Percentiles rank a stretch among this genome's conserved stretches.
Evolutionary conservation across 2,888 invertebrate species (phyloP).

Genomic region (Drosophila falleni): DNA sequence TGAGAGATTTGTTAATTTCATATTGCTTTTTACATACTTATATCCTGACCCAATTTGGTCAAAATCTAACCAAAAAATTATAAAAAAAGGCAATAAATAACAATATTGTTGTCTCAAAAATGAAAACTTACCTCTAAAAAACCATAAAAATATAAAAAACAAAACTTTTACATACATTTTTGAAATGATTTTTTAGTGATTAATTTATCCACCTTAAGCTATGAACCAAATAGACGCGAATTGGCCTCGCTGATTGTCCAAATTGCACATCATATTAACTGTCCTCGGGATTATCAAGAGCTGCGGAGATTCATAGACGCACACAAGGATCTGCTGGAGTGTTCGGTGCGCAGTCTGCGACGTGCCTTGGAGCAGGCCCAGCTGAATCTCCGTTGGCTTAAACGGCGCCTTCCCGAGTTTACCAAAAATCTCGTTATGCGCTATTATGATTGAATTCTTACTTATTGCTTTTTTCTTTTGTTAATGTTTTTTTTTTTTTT

Average conservation of each 20-base stretch:
- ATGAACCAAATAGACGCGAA: constrained; percentile 85
- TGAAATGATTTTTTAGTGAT: too few species aligned
- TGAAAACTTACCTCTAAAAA: too few species aligned
- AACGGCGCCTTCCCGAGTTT: constrained; percentile 85
- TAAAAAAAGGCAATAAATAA: too few species aligned
- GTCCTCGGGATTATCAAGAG: constrained; percentile 83
- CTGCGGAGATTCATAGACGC: constrained; percentile 86
- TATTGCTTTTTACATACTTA: too few species aligned
- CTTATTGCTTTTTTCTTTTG: not conserved
- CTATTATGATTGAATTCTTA: constrained; percentile 23
- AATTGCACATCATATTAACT: constrained; percentile 86
- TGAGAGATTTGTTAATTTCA: too few species aligned
- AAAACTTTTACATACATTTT: too few species aligned
- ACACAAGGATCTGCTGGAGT: constrained; percentile 88
- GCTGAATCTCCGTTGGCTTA: constrained; percentile 91
- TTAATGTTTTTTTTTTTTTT: not conserved
- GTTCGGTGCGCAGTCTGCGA: constrained; percentile 88
- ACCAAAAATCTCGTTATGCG: not conserved
- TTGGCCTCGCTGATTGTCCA: constrained; percentile 85
- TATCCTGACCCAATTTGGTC: too few species aligned
- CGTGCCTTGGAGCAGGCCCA: constrained; percentile 90
- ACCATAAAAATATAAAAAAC: too few species aligned
- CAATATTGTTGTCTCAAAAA: too few species aligned
- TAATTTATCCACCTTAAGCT: constrained; percentile 78
- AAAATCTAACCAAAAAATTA: too few species aligned